Conservation (phyloP, 2,888 invertebrate genomes). For the Salpingus planirostris region DNA sequence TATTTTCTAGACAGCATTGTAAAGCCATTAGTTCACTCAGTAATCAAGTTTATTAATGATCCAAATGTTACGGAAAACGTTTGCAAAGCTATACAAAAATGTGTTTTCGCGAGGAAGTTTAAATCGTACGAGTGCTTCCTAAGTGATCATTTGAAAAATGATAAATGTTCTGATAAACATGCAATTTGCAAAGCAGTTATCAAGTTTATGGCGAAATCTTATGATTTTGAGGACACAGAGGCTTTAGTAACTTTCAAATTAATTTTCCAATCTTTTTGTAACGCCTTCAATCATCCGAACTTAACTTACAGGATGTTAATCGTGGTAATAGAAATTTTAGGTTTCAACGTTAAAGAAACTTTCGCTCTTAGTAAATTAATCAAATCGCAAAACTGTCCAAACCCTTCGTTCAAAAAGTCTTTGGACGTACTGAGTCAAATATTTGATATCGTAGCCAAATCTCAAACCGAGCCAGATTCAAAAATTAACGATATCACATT, state of each 20-base stretch:
- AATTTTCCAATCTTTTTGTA: conserved; percentile 26
- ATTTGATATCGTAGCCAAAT: conserved; percentile 18
- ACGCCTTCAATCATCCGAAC: conserved; percentile 20
- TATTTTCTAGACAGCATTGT: conserved; percentile 20
- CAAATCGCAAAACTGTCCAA: conserved; percentile 8
- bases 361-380: conserved; percentile 18
- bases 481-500: conserved; percentile 25
- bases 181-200: conserved; percentile 20
- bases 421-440: conserved; percentile 22
- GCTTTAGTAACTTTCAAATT: too few relatives aligned
- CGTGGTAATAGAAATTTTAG: conserved; percentile 24
- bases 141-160: background rate
- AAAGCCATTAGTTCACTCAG: conserved; percentile 15
- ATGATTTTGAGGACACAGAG: conserved; percentile 6
- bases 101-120: conserved; percentile 24
- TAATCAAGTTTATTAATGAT: conserved; percentile 16
- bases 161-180: conserved; percentile 10
- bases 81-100: conserved; percentile 22
- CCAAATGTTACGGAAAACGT: conserved; percentile 17
- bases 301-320: conserved; percentile 27
- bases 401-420: conserved; percentile 19
- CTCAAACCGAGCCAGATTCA: conserved; percentile 18
- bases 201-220: conserved; percentile 17
- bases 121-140: conserved; percentile 4
- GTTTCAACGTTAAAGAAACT: conserved; percentile 25